Evolutionary conservation across 2,797 vertebrate genomes (phyloP), one percentile per base, ranked within the genome.

Genomic region (Sciaenops ocellatus): DNA sequence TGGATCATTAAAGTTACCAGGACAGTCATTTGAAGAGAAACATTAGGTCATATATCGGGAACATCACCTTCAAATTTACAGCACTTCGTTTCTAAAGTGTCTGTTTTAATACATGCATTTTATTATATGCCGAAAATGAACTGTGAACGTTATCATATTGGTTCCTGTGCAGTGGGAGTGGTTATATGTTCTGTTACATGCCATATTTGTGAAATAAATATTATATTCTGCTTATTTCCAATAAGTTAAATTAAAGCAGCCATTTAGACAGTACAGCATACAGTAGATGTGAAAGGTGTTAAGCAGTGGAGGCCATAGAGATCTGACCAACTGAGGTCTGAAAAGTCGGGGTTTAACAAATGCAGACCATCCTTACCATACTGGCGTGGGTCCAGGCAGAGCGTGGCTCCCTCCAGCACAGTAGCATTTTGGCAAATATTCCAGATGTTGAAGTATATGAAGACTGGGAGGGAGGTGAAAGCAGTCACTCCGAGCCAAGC

Each of bases 371-470:
- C 10, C 96, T 3, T 93, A 99, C 98, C 98, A 69, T 98, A 99
- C 85, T 99, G 98, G 88, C 98, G 98, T 46, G 98, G 97, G 82
- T 99, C 98, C 93, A 99, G 83, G 93, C 98, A 99, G 87, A 99
- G 95, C 46, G 95, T 95, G 17, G 96, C 93, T 61, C 96, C 97
- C 51, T 97, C 96, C 84, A 97, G 95, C 46, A 96, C 63, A 0
- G 98, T 99, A 38, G 95, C 94, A 61, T 99, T 99, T 90, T 97
- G 96, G 94, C 98, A 99, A 89, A 99, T 97, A 85, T 96, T 98
- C 98, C 98, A 99, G 93, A 99, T 96, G 86, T 99, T 99, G 94
- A 99, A 99, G 90, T 99, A 99, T 94, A 99, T 98, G 85, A 98
- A 99, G 91, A 99, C 98, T 0, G 98, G 98, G 78, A 99, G 94